phyloP scores from a whole-genome alignment of 2,113 vertebrate genomes.

The Sebastes schlegelii region DNA sequence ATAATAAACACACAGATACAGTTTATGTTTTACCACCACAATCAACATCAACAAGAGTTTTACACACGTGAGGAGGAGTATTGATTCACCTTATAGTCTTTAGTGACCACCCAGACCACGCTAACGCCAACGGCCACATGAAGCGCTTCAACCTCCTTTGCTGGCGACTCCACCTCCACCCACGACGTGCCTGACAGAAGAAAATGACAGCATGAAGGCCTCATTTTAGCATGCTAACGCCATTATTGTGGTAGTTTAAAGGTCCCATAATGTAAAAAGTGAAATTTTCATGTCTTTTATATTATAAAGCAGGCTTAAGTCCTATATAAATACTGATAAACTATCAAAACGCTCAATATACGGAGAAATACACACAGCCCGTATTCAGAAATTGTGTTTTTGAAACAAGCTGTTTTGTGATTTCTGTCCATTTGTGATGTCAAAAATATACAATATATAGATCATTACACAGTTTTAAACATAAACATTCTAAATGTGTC shows the following conservation, averaged over 20 bases:
- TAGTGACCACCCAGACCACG: constrained; percentile 96
- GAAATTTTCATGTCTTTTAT: no score
- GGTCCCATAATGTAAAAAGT: no score
- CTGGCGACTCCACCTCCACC: constrained; percentile 90
- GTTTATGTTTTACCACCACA: neutral
- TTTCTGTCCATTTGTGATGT: no score
- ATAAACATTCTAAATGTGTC: no score
- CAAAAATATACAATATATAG: no score
- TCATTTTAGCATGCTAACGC: neutral
- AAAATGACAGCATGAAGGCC: neutral
- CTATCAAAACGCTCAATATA: no score
- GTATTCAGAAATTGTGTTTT: no score
- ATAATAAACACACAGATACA: constrained; percentile 61
- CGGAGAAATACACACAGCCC: no score
- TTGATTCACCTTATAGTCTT: constrained; percentile 91
- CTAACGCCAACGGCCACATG: constrained; percentile 90
- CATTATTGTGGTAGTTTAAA: neutral
- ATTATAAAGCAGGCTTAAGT: no score
- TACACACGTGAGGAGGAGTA: neutral
- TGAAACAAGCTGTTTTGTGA: no score
- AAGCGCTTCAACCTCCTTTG: constrained; percentile 88
- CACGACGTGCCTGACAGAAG: constrained; percentile 84
- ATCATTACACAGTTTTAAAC: no score
- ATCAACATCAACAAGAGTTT: neutral
- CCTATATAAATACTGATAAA: no score